phyloP scores from a whole-genome alignment of 2,797 vertebrate genomes.

The Sebastes melanostomus region DNA sequence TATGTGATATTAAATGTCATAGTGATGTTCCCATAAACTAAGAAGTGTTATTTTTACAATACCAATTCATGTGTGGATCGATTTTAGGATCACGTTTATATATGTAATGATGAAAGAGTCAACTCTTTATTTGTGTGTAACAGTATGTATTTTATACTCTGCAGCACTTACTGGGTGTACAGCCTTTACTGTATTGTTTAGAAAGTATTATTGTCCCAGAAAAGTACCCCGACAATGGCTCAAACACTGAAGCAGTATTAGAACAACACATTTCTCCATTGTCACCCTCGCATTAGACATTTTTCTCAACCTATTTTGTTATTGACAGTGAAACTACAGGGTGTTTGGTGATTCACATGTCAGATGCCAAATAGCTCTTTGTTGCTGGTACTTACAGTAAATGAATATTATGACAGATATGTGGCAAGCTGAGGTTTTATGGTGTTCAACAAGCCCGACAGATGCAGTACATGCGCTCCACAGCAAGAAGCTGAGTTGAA shows the following conservation, averaged over 20 bases:
- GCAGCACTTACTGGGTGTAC: no score
- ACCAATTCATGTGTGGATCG: background rate
- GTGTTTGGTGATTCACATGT: conserved; percentile 17
- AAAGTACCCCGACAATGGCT: background rate
- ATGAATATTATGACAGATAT: conserved; percentile 27
- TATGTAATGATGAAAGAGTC: background rate
- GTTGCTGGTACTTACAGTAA: background rate
- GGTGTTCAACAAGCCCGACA: background rate
- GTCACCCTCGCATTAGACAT: background rate
- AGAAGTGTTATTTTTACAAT: background rate
- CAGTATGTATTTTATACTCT: no score
- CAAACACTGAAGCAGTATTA: background rate
- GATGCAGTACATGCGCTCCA: background rate
- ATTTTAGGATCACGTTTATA: background rate
- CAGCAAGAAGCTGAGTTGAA: conserved; percentile 1
- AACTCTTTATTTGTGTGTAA: background rate
- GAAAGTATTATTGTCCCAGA: background rate
- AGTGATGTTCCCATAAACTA: background rate
- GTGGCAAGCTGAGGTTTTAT: conserved; percentile 7
- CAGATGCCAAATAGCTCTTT: conserved; percentile 13
- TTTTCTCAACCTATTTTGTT: background rate
- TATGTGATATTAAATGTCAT: background rate
- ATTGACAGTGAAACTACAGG: conserved; percentile 6
- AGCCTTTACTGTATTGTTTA: background rate
- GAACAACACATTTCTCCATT: background rate